These are phyloP conservation scores for Mythimna loreyi DNA, from an alignment of 2,888 invertebrate genomes.

Conservation along the genomic window DNA sequence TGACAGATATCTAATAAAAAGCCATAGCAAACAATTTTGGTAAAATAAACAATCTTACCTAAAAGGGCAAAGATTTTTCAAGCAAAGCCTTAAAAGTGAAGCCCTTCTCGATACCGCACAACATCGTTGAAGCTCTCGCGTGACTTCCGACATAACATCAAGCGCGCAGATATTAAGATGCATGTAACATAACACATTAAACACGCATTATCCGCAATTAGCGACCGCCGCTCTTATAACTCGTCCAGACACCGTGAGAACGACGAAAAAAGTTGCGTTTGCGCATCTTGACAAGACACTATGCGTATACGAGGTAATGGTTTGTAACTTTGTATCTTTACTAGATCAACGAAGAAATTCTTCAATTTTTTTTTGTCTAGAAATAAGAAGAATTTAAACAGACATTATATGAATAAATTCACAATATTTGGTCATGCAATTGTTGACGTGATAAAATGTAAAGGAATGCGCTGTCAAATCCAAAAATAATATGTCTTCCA, in stretches of 20 bases:
- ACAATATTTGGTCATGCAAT: neutral
- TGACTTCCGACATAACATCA: constrained; percentile 48
- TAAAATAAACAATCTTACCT: neutral
- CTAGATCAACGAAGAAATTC: neutral
- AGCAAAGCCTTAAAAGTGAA: neutral
- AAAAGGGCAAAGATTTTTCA: neutral
- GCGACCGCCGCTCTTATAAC: constrained; percentile 57
- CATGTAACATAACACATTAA: constrained; percentile 65
- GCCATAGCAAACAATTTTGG: neutral
- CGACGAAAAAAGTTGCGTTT: constrained; percentile 51
- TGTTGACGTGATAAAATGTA: neutral
- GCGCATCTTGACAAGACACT: constrained; percentile 44
- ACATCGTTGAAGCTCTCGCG: constrained; percentile 18
- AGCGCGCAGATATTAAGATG: constrained; percentile 60
- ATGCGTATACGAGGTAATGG: constrained; percentile 15
- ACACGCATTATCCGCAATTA: constrained; percentile 65
- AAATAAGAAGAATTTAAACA: neutral
- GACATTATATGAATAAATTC: neutral
- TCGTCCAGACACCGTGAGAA: constrained; percentile 64
- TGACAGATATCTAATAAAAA: neutral
- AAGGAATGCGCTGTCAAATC: constrained; percentile 3
- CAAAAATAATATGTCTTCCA: constrained; percentile 10
- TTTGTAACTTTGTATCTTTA: constrained; percentile 28
- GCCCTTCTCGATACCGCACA: neutral
- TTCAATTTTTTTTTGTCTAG: too few relatives aligned